These are phyloP conservation scores for Rhagoletis pomonella DNA, from an alignment of 1,140 invertebrate species.

Conservation along the genomic window DNA sequence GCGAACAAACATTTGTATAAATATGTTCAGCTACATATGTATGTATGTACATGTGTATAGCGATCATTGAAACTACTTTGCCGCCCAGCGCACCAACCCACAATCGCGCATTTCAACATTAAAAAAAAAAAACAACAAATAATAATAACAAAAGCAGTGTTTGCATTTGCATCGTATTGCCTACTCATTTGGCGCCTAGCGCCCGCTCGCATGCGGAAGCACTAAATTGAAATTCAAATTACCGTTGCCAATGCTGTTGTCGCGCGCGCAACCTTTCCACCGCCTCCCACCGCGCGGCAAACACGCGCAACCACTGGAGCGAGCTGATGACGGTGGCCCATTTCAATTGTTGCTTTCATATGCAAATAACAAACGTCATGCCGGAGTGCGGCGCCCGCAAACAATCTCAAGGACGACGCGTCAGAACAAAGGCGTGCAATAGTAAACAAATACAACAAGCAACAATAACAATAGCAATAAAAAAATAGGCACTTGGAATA, in stretches of 20 bases:
- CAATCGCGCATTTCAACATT: no score
- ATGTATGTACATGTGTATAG: no score
- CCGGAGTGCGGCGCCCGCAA: not conserved
- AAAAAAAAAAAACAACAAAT: no score
- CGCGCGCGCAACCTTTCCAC: not conserved
- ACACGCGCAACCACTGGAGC: not conserved
- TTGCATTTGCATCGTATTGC: not conserved
- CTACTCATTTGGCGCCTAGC: not conserved
- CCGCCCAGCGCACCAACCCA: no score
- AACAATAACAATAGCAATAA: conserved; percentile 25
- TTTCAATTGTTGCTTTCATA: conserved; percentile 35
- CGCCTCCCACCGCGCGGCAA: not conserved
- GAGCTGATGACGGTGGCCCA: not conserved
- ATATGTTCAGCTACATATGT: not conserved
- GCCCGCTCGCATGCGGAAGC: not conserved
- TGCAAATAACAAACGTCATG: conserved; percentile 37
- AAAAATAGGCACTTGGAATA: not conserved
- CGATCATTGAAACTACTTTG: no score
- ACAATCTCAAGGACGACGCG: not conserved
- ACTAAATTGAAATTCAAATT: conserved; percentile 24
- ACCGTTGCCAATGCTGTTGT: not conserved
- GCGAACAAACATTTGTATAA: not conserved
- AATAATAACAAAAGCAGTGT: not conserved
- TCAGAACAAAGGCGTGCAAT: conserved; percentile 35
- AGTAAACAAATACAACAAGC: conserved; percentile 14